Base-by-base conservation (phyloP, 1,140 invertebrate genomes). In the Bombus fervidus region DNA sequence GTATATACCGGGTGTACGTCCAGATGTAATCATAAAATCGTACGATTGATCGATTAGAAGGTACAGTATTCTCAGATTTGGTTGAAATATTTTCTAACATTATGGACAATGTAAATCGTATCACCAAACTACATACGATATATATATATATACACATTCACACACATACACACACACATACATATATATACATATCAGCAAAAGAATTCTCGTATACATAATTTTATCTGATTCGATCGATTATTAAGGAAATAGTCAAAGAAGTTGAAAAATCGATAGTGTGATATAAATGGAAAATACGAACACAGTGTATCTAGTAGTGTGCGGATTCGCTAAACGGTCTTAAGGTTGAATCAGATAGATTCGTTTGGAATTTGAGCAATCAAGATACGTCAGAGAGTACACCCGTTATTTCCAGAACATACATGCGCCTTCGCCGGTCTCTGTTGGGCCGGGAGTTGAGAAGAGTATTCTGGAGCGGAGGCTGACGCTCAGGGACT, bases 401-500 rank as follows among this genome's bases (percentile, higher is more conserved):
- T n/a, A 87, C 83, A 87, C 86, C 86, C 86, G 86, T 89, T 87
- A 89, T 87, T 78, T 57, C 47, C 43, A 78, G 59, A 88, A 68
- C 86, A 87, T 89, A 89, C 73, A 83, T 64, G 85, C 64, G 80
- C 83, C 77, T 89, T 89, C 78, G 81, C 81, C 73, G 72, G 87
- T 88, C 87, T 84, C 85, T 79, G 80, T 84, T 85, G 82, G 74
- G 66, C 57, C 73, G 69, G 81, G 73, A 86, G 79, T 83, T 37
- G 80, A 88, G 83, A 81, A 86, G 84, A 85, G 83, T 76, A 90
- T 89, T 89, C 76, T 81, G 76, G 86, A 89, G 80, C 86, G 86
- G 88, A 91, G 85, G 84, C 75, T 91, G 88, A 91, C 87, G 91
- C 86, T 92, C 91, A 85, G 89, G 91, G 90, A 91, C 91, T 86